These are phyloP conservation scores for Xylota segnis DNA, from an alignment of 2,888 invertebrate species.

Conservation along the genomic window DNA sequence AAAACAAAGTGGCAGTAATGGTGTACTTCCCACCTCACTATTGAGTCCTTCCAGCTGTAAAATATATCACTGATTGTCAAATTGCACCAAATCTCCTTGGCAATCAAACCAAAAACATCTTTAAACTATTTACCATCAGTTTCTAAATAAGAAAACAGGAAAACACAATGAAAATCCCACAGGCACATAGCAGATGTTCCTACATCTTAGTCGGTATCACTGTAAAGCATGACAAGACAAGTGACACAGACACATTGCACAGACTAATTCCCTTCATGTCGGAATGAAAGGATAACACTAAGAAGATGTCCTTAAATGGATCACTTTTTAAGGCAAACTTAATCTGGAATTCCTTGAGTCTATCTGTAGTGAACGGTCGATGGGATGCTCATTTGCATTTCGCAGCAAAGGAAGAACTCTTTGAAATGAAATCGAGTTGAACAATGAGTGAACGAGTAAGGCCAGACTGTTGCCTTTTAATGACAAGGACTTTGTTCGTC, in stretches of 20 bases:
- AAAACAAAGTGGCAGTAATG: too few relatives aligned
- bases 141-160: too few relatives aligned
- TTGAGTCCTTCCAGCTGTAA: too few relatives aligned
- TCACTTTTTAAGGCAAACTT: not conserved
- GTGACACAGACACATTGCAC: not conserved
- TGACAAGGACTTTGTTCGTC: too few relatives aligned
- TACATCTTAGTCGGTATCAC: not conserved
- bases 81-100: too few relatives aligned
- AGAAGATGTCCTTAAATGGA: not conserved
- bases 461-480: too few relatives aligned
- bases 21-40: too few relatives aligned
- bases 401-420: not conserved
- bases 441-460: too few relatives aligned
- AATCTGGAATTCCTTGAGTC: not conserved
- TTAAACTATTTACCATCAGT: too few relatives aligned
- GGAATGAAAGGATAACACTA: not conserved
- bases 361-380: not conserved
- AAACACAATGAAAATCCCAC: not conserved
- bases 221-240: not conserved
- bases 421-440: not conserved
- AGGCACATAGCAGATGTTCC: not conserved
- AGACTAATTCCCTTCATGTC: not conserved
- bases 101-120: too few relatives aligned
- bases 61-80: too few relatives aligned
- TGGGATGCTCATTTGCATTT: not conserved